phyloP scores from a whole-genome alignment of 2,113 vertebrate genomes.

The Protobothrops mucrosquamatus region DNA sequence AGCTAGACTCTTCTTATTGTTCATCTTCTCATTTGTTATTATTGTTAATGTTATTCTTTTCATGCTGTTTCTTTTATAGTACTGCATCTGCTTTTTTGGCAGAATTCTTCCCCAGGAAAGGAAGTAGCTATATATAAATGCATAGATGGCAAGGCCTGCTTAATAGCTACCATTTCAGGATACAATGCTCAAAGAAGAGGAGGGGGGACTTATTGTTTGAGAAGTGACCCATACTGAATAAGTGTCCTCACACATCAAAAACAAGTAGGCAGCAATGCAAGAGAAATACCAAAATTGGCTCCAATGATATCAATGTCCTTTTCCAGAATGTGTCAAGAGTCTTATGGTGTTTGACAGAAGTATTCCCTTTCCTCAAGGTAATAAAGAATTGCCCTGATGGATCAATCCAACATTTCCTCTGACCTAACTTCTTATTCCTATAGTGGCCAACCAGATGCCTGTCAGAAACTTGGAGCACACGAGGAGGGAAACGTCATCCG shows the following conservation, averaged over 20 bases:
- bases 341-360: background rate
- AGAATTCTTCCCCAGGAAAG: background rate
- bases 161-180: background rate
- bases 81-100: background rate
- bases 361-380: background rate
- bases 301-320: background rate
- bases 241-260: background rate
- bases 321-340: background rate
- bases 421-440: background rate
- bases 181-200: background rate
- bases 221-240: background rate
- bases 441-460: background rate
- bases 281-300: background rate
- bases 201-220: background rate
- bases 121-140: background rate
- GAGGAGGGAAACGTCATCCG: background rate
- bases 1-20: background rate
- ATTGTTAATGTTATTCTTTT: background rate
- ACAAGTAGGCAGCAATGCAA: background rate
- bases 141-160: background rate
- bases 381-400: background rate
- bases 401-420: background rate
- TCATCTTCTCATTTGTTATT: background rate
- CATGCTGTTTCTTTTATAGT: background rate
- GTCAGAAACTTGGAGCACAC: background rate